Percentiles rank a stretch among this genome's conserved stretches.
These are phyloP conservation scores for Coecobrya sp. DNA, from an alignment of 2,888 invertebrate genomes.

Conservation along the genomic window DNA sequence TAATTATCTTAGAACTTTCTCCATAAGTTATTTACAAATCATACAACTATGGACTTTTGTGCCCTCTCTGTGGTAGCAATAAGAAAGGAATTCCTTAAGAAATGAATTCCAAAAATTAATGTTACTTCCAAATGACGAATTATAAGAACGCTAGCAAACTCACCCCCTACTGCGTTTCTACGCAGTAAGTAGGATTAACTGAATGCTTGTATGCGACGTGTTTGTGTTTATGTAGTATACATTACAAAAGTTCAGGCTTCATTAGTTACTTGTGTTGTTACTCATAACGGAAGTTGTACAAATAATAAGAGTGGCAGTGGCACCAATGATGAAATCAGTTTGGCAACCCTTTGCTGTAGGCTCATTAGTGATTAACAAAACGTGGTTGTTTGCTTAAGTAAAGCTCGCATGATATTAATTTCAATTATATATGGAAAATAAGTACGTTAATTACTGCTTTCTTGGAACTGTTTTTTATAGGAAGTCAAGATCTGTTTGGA, in stretches of 20 bases:
- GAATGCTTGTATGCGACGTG: background rate
- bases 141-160: background rate
- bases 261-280: background rate
- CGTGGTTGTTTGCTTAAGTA: constrained; percentile 12
- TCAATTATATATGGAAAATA: background rate
- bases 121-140: background rate
- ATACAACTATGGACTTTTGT: background rate
- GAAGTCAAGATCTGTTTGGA: constrained; percentile 86
- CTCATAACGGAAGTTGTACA: background rate
- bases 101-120: background rate
- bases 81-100: background rate
- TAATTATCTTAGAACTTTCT: constrained; percentile 66
- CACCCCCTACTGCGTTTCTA: background rate
- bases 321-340: background rate
- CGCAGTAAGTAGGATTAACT: no score
- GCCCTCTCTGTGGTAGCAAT: no score
- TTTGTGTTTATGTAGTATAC: background rate
- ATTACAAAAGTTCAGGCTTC: background rate
- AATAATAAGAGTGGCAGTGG: background rate
- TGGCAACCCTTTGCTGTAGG: background rate
- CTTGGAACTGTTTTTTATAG: constrained; percentile 77
- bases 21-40: constrained; percentile 16
- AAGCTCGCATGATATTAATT: background rate
- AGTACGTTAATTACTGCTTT: constrained; percentile 70
- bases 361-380: background rate